Conservation (phyloP, 2,113 vertebrate genomes). For the Kryptolebias marmoratus region DNA sequence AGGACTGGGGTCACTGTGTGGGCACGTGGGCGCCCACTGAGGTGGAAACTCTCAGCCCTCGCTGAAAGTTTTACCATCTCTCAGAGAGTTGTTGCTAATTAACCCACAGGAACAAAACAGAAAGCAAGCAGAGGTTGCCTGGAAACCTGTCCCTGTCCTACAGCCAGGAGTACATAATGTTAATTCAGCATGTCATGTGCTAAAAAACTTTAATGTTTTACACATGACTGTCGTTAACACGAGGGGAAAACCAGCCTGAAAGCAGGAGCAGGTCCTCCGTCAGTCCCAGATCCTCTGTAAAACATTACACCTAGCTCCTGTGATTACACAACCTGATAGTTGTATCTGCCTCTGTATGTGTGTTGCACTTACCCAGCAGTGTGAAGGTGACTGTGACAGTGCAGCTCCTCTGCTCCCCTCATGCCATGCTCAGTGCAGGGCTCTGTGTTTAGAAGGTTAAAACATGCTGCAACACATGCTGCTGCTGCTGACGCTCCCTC, state of each 20-base stretch:
- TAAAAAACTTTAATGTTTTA: conserved; percentile 32
- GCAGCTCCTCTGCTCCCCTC: conserved; percentile 47
- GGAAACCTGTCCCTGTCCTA: conserved; percentile 33
- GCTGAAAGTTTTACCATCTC: conserved; percentile 13
- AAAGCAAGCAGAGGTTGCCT: conserved; percentile 39
- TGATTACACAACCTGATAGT: conserved; percentile 3
- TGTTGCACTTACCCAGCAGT: conserved; percentile 64
- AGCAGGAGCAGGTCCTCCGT: conserved; percentile 1
- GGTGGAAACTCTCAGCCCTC: conserved; percentile 45
- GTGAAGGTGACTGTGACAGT: conserved; percentile 66
- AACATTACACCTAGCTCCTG: background rate
- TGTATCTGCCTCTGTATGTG: conserved; percentile 6
- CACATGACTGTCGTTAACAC: conserved; percentile 53
- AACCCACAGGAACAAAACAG: conserved; percentile 43
- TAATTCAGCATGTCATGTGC: conserved; percentile 30
- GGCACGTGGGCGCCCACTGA: conserved; percentile 28
- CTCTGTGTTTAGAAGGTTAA: conserved; percentile 51
- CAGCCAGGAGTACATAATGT: conserved; percentile 12
- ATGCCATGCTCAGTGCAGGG: conserved; percentile 39
- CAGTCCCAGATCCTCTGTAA: background rate
- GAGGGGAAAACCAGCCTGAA: conserved; percentile 1
- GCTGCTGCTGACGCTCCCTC: conserved; percentile 71
- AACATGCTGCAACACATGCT: conserved; percentile 69
- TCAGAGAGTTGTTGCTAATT: conserved; percentile 56
- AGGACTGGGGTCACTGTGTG: conserved; percentile 18